phyloP scores from a whole-genome alignment of 1,140 invertebrate genomes.

The Contarinia nasturtii region DNA sequence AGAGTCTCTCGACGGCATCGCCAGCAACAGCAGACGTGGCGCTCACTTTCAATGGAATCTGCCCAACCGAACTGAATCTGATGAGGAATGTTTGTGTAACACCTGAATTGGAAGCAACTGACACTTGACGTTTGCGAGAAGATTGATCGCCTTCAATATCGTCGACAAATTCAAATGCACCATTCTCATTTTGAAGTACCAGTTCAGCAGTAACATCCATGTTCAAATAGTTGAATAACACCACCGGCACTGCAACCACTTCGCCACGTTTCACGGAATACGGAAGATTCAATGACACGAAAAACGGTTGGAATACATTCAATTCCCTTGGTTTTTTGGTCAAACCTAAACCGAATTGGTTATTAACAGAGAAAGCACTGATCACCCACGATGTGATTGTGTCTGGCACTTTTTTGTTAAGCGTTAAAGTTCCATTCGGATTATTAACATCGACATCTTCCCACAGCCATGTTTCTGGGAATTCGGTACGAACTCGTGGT shows the following conservation, averaged over 20 bases:
- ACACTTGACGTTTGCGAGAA: not conserved
- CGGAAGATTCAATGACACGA: conserved; percentile 59
- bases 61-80: conserved; percentile 53
- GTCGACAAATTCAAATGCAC: conserved; percentile 60
- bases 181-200: conserved; percentile 59
- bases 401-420: conserved; percentile 45
- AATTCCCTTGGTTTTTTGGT: conserved; percentile 51
- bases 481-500: not conserved
- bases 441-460: conserved; percentile 3
- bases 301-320: conserved; percentile 74
- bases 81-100: conserved; percentile 65
- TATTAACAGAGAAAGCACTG: conserved; percentile 80
- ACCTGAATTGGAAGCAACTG: conserved; percentile 44
- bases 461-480: not conserved
- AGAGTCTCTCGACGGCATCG: conserved; percentile 48
- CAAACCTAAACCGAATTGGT: conserved; percentile 65
- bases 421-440: conserved; percentile 14
- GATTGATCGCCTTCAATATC: conserved; percentile 8
- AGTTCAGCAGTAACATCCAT: conserved; percentile 61
- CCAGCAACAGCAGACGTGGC: conserved; percentile 47
- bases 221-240: conserved; percentile 24
- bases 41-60: conserved; percentile 51
- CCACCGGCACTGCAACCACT: conserved; percentile 17
- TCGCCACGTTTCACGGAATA: conserved; percentile 65
- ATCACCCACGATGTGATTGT: conserved; percentile 86